Evolutionary conservation across 1,140 invertebrate genomes (phyloP), one percentile per base, ranked within the genome.

Genomic region (Helicoverpa zea): DNA sequence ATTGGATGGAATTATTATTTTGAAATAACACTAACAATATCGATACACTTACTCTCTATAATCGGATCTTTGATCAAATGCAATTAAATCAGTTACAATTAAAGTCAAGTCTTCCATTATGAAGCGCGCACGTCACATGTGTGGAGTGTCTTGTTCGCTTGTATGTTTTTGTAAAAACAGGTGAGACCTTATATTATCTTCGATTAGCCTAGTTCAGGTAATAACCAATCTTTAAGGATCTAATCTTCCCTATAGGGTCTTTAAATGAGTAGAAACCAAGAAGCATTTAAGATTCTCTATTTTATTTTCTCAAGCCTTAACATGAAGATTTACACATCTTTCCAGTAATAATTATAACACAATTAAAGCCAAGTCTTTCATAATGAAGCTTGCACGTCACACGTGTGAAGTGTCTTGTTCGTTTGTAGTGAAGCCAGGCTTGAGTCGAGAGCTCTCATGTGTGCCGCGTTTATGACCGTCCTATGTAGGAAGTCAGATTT

Each of bases 381-480:
- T 72, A 72, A 72, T 72, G 68, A 72, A 72, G 4, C 18, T 13
- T 54, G 68, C 35, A 72, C 47, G 49, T 72, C 68, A 72, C 68
- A 30, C 18, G 68, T 52, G 68, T 52, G 68, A 72, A 72, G 68
- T 54, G 23, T 18, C 49, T 12, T n/a, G 47, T 72, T 72, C 18
- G 18, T 72, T 54, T 30, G 49, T 52, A 72, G 68, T 72, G 49
- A 72, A 72, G 49, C 43, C 23, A 18, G 23, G 13, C 68, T 72
- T n/a, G 47, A n/a, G 18, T 54, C 5, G 49, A 72, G 68, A 12
- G 30, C 49, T 14, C 68, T 72, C 14, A 30, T 5, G 29, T 14
- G 16, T 52, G 12, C 12, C 13, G 12, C 49, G 68, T 51, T 72
- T 72, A 72, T 13, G 23, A 72, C 16, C 64, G 14, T 51, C 64